A percentile compares a stretch with the other conserved stretches of the same genome.
These are phyloP conservation scores for Propithecus perrieri DNA, from an alignment of 2,797 vertebrate genomes.

Conservation along the genomic window DNA sequence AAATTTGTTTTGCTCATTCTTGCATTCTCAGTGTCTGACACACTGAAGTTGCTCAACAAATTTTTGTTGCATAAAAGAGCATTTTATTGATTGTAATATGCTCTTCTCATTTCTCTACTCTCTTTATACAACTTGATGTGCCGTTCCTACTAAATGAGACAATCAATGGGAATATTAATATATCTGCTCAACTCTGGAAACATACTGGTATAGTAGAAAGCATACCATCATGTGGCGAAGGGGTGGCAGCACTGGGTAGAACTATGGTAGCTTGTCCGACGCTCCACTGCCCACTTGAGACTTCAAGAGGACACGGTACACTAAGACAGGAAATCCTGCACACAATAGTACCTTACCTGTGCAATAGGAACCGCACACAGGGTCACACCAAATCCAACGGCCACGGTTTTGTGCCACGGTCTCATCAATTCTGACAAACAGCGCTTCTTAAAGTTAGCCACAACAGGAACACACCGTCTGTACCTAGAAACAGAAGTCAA, in stretches of 20 bases:
- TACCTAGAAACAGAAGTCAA: background rate
- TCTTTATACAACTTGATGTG: background rate
- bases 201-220: background rate
- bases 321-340: background rate
- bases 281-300: background rate
- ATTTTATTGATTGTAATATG: background rate
- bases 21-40: background rate
- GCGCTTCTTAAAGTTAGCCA: conserved; percentile 21
- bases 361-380: conserved; percentile 85
- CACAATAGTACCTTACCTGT: conserved; percentile 80
- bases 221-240: background rate
- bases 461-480: conserved; percentile 71
- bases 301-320: background rate
- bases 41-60: background rate
- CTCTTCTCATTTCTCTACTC: background rate
- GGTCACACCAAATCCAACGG: conserved; percentile 82
- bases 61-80: background rate
- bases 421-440: background rate
- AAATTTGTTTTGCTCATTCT: background rate
- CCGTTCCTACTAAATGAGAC: background rate
- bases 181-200: background rate
- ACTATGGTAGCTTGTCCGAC: background rate
- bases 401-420: conserved; percentile 76
- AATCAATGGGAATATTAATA: background rate
- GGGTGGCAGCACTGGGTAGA: background rate